These are phyloP conservation scores for Hyposoter didymator DNA, from an alignment of 2,888 invertebrate genomes.

Conservation along the genomic window DNA sequence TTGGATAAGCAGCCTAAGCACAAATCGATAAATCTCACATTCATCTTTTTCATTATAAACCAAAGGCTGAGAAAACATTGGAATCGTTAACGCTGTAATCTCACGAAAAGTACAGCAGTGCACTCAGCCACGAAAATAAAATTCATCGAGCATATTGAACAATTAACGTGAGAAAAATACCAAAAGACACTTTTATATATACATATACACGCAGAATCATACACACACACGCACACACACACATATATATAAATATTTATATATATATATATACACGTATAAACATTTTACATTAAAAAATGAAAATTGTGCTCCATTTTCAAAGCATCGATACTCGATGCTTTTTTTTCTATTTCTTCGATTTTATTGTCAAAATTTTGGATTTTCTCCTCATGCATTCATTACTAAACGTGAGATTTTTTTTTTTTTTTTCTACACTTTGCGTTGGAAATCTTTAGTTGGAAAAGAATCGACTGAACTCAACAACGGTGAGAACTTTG, in stretches of 20 bases:
- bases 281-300: slow-evolving; percentile 50
- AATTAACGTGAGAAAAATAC: slow-evolving; percentile 71
- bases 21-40: slow-evolving; percentile 59
- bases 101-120: slow-evolving; percentile 50
- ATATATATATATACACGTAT: slow-evolving; percentile 73
- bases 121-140: slow-evolving; percentile 28
- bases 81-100: slow-evolving; percentile 50
- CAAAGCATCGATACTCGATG: slow-evolving; percentile 20
- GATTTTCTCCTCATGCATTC: neutral
- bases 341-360: slow-evolving; percentile 40
- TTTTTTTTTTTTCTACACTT: neutral
- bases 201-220: slow-evolving; percentile 71
- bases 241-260: slow-evolving; percentile 65
- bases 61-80: slow-evolving; percentile 32
- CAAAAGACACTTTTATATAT: slow-evolving; percentile 75
- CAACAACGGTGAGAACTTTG: neutral
- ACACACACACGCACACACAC: slow-evolving; percentile 73
- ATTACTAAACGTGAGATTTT: neutral
- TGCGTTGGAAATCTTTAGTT: neutral
- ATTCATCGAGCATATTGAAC: slow-evolving; percentile 59
- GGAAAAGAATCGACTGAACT: neutral
- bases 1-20: slow-evolving; percentile 59
- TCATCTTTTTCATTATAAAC: slow-evolving; percentile 55
- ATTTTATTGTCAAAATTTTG: slow-evolving; percentile 9
- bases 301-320: slow-evolving; percentile 45